Evolutionary conservation across 1,140 invertebrate species (phyloP), one percentile per base, ranked within the genome.

Genomic region (Liolophura sinensis): DNA sequence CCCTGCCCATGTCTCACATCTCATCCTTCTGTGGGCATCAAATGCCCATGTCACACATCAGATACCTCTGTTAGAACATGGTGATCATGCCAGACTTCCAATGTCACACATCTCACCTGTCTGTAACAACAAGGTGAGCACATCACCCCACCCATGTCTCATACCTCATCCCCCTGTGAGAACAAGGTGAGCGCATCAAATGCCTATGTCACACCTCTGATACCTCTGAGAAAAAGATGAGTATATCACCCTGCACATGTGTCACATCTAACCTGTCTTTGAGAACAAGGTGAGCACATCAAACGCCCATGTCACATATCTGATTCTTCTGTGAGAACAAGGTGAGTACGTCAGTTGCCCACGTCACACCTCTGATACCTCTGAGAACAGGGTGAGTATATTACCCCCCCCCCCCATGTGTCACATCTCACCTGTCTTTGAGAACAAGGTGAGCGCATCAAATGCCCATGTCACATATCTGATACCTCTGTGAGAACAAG

Each of bases 41-140:
- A 97, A 58, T 95, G 84, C 96, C 96, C 0, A 95, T 96, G 89
- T 93, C 94, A 79, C 93, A 95, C 87, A 92, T 96, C 16, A 94
- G 94, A 1, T 92, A 94, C 87, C 90, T 93, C 60, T 99, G 97
- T 84, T 96, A 99, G 85, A 98, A 98, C 83, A 98, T 98, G 88
- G 94, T 95, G 84, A 73, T 20, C 31, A 40, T 9, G 9, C 3
- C n/a, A 50, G n/a, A 31, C n/a, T 18, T 46, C 18, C 57, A 27
- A 20, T 57, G 20, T 48, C 40, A 51, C 9, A n/a, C n/a, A 18
- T 57, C 18, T 64, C 52, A 14, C 48, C 31, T 48, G 25, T 60
- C 14, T 51, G 56, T 65, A 24, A 65, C 16, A 59, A 58, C 49
- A 65, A 51, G 57, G 55, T 65, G 52, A 18, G 25, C 15, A 40